Evolutionary conservation across 2,797 vertebrate genomes (phyloP).

Genomic region (Meriones psammophilus): DNA sequence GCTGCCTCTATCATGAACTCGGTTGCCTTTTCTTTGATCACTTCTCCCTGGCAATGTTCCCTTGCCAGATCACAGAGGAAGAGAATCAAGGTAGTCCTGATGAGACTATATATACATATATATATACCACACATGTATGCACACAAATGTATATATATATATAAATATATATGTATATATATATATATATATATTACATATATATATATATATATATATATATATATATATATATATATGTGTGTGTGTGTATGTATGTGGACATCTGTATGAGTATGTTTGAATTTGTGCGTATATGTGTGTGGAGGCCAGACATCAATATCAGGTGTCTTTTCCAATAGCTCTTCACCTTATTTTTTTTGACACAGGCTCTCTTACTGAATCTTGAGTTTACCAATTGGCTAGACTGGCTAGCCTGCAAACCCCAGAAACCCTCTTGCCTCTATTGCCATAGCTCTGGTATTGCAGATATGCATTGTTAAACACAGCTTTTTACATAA

Average conservation of each 20-base stretch:
- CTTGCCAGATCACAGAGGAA: no score
- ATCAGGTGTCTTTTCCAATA: not conserved
- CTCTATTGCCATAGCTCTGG: not conserved
- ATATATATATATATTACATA: not conserved
- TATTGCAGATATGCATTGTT: not conserved
- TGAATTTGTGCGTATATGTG: not conserved
- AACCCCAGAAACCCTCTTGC: not conserved
- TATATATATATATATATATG: not conserved
- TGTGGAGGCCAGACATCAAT: not conserved
- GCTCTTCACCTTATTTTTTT: not conserved
- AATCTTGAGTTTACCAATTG: not conserved
- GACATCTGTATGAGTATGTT: no score
- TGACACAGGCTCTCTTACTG: not conserved
- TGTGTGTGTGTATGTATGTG: not conserved
- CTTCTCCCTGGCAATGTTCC: no score
- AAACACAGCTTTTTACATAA: not conserved
- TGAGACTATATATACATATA: not conserved
- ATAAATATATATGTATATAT: not conserved
- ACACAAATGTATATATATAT: not conserved
- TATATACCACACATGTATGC: no score
- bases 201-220: not conserved
- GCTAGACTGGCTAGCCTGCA: not conserved
- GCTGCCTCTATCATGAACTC: no score
- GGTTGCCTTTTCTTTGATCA: no score
- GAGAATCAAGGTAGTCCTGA: no score